phyloP scores from a whole-genome alignment of 2,113 vertebrate genomes.

The Accipiter virgatus region DNA sequence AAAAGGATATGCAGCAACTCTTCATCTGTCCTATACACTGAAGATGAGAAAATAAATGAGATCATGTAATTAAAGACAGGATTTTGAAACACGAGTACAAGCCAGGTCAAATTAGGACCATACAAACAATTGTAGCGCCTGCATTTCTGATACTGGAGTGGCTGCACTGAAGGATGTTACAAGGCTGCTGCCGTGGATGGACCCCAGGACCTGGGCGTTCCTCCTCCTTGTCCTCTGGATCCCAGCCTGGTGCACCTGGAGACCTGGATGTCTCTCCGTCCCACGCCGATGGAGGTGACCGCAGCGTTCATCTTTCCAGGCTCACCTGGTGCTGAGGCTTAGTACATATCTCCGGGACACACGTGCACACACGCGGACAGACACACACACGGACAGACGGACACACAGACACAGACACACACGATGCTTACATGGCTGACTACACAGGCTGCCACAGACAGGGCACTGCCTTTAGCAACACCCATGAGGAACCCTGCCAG shows the following conservation, averaged over 20 bases:
- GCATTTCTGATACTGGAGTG: neutral
- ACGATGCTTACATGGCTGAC: accelerated
- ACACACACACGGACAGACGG: too few relatives aligned
- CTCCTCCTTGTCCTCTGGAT: neutral
- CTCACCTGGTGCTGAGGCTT: neutral
- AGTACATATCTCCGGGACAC: too few relatives aligned
- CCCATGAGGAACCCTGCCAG: neutral
- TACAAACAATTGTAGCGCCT: neutral
- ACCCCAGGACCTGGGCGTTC: neutral
- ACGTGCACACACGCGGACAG: too few relatives aligned
- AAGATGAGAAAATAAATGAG: neutral
- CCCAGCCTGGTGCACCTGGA: neutral
- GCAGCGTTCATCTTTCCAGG: neutral
- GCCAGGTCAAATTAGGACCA: neutral
- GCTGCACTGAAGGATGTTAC: neutral
- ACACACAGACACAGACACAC: too few relatives aligned
- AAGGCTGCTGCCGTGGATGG: neutral
- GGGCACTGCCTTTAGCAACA: neutral
- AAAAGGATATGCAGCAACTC: neutral
- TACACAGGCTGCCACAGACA: neutral
- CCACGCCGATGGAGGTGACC: accelerated
- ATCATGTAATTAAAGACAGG: neutral
- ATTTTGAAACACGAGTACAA: neutral
- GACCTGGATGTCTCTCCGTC: neutral
- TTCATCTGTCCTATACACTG: neutral